These are phyloP conservation scores for Notamacropus eugenii DNA, from an alignment of 2,797 vertebrate species.

Conservation along the genomic window DNA sequence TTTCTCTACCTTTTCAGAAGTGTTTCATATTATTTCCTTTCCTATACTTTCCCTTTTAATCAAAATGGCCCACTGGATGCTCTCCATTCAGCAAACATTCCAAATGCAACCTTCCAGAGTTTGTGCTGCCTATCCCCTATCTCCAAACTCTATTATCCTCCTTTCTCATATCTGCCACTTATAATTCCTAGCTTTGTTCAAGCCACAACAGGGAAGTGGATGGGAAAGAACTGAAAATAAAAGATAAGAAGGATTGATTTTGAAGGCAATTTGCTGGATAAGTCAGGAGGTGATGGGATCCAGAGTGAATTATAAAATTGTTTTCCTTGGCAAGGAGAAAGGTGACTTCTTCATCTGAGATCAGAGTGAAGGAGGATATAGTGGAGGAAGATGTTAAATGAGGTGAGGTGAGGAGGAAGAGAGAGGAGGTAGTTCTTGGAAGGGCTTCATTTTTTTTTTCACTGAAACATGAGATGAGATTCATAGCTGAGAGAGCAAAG, in stretches of 20 bases:
- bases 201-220: background rate
- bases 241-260: background rate
- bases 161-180: background rate
- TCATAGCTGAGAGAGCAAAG: background rate
- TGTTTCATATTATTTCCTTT: background rate
- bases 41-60: background rate
- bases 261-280: background rate
- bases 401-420: background rate
- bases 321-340: background rate
- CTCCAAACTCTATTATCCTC: background rate
- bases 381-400: background rate
- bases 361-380: background rate
- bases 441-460: background rate
- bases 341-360: background rate
- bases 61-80: background rate
- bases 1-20: background rate
- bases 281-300: background rate
- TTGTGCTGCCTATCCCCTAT: background rate
- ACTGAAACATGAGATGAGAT: background rate
- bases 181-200: background rate
- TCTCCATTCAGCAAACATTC: background rate
- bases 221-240: background rate
- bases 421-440: background rate
- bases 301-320: background rate
- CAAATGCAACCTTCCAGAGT: background rate